Evolutionary conservation across 2,113 vertebrate species (phyloP).

Genomic region (Zosterops lateralis): DNA sequence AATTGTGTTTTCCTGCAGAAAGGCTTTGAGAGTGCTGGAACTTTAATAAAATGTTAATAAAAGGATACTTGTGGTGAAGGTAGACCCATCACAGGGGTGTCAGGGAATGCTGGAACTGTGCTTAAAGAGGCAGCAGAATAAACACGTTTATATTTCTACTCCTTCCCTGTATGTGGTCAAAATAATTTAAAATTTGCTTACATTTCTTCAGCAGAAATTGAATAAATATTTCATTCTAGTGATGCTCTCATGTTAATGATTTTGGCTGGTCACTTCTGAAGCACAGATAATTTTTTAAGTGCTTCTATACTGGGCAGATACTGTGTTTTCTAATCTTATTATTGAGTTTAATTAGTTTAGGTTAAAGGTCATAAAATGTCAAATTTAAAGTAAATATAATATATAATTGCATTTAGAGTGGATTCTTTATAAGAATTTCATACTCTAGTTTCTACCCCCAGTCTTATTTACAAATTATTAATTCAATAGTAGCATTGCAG

Average conservation of each 20-base stretch:
- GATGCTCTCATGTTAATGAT: background rate
- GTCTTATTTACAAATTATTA: conserved; percentile 42
- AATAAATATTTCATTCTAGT: background rate
- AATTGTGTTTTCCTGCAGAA: background rate
- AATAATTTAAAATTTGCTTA: background rate
- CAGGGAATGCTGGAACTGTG: background rate
- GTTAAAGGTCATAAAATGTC: background rate
- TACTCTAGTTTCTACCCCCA: background rate
- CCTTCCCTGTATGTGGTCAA: background rate
- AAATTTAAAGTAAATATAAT: background rate
- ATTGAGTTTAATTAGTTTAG: background rate
- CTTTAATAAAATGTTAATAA: conserved; percentile 6
- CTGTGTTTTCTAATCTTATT: background rate
- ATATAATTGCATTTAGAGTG: background rate
- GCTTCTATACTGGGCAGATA: background rate
- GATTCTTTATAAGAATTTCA: background rate
- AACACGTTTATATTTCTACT: background rate
- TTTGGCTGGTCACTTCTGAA: background rate
- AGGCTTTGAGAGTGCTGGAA: background rate
- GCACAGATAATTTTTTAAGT: background rate
- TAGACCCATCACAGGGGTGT: background rate
- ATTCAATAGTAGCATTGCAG: conserved; percentile 19
- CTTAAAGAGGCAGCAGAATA: background rate
- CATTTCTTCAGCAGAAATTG: background rate
- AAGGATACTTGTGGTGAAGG: background rate